phyloP scores from a whole-genome alignment of 2,797 vertebrate genomes.

The Siniperca scherzeri region DNA sequence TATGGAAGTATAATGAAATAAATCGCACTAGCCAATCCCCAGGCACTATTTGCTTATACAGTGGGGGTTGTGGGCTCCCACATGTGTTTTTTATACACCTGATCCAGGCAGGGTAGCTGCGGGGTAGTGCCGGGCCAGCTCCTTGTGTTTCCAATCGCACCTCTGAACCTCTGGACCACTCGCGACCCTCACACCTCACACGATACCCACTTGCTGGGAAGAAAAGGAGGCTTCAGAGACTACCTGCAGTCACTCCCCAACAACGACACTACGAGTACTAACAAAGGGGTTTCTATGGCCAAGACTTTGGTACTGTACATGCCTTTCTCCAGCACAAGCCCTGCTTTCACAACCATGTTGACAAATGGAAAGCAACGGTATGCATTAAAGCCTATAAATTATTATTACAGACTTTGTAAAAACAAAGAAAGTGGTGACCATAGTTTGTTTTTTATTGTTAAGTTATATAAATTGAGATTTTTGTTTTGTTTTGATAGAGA shows the following conservation, averaged over 20 bases:
- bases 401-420: conserved; percentile 85
- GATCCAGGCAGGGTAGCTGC: conserved; percentile 76
- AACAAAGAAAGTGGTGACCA: conserved; percentile 78
- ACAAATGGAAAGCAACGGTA: conserved; percentile 71
- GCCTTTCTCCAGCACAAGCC: conserved; percentile 73
- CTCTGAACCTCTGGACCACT: conserved; percentile 69
- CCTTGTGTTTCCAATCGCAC: conserved; percentile 76
- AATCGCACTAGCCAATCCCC: conserved; percentile 70
- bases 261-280: conserved; percentile 35
- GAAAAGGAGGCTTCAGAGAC: conserved; percentile 52
- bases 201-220: conserved; percentile 53
- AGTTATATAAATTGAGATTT: conserved; percentile 86
- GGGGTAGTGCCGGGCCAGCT: conserved; percentile 57
- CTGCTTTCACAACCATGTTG: conserved; percentile 64
- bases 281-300: conserved; percentile 50
- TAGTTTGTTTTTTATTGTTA: conserved; percentile 84
- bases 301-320: conserved; percentile 63
- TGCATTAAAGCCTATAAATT: conserved; percentile 86
- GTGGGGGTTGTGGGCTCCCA: conserved; percentile 59
- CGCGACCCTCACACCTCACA: conserved; percentile 76
- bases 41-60: conserved; percentile 70
- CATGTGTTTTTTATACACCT: conserved; percentile 82
- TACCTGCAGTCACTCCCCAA: conserved; percentile 26
- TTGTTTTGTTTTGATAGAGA: conserved; percentile 84
- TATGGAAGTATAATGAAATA: conserved; percentile 71